These are phyloP conservation scores for Empidonax traillii DNA, from an alignment of 2,113 vertebrate species.

Conservation along the genomic window DNA sequence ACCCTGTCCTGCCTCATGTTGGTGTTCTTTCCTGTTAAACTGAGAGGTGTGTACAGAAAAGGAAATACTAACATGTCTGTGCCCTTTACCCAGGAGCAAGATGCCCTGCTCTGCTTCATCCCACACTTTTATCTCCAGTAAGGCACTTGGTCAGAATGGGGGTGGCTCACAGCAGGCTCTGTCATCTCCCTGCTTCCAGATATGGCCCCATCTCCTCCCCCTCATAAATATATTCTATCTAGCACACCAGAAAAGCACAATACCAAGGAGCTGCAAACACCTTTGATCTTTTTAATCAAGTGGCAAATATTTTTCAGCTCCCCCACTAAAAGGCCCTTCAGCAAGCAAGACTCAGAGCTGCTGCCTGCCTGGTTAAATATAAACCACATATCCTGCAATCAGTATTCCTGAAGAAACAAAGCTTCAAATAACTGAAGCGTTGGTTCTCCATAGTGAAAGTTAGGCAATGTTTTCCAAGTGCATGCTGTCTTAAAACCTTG, in stretches of 20 bases:
- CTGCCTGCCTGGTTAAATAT: slow-evolving; percentile 53
- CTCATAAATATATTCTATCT: not conserved
- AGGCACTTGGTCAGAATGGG: not conserved
- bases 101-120: slow-evolving; percentile 9
- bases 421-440: not conserved
- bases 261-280: not conserved
- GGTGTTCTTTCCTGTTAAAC: not conserved
- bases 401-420: not conserved
- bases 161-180: not conserved
- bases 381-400: not conserved
- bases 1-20: accelerated
- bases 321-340: not conserved
- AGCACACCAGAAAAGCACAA: not conserved
- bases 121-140: not conserved
- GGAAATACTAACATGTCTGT: not conserved
- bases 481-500: not conserved
- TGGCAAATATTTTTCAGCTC: not conserved
- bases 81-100: slow-evolving; percentile 11
- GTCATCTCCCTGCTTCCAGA: not conserved
- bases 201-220: not conserved
- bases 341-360: not conserved
- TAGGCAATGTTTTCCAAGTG: not conserved
- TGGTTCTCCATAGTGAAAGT: not conserved
- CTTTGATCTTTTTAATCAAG: not conserved
- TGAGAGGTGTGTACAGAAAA: not conserved